Percentiles rank a stretch among this genome's conserved stretches.
phyloP scores from a whole-genome alignment of 1,140 invertebrate genomes.

The Trachelipus rathkii region DNA sequence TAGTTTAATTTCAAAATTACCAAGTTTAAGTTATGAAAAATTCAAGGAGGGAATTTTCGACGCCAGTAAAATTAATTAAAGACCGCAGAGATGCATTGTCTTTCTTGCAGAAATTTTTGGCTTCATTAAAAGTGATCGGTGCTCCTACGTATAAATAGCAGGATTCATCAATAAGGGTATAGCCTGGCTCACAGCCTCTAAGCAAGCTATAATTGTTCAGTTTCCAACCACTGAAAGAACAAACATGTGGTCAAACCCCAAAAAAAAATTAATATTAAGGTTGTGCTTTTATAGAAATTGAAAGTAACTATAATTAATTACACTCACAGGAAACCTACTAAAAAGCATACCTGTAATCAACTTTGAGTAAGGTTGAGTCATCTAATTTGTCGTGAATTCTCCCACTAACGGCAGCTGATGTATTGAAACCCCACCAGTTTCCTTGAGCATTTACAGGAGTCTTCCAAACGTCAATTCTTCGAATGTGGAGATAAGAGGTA shows the following conservation, averaged over 20 bases:
- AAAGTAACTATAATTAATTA: no score
- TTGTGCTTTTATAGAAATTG: no score
- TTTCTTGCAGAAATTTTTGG: slow-evolving; percentile 72
- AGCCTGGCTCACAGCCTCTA: slow-evolving; percentile 88
- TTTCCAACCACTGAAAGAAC: slow-evolving; percentile 36
- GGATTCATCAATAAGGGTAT: slow-evolving; percentile 81
- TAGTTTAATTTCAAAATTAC: no score
- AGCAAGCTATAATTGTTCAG: slow-evolving; percentile 54
- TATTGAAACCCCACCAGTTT: slow-evolving; percentile 98
- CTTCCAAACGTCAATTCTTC: slow-evolving; percentile 63
- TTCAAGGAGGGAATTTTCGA: slow-evolving; percentile 71
- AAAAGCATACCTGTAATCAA: slow-evolving; percentile 60
- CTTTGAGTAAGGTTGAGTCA: slow-evolving; percentile 75
- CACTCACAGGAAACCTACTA: no score
- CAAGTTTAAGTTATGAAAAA: slow-evolving; percentile 45
- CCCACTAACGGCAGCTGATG: slow-evolving; percentile 78
- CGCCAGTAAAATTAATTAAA: no score
- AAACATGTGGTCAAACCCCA: no score
- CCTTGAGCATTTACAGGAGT: slow-evolving; percentile 82
- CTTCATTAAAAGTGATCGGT: slow-evolving; percentile 84
- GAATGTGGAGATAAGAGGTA: no score
- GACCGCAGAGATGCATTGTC: slow-evolving; percentile 91
- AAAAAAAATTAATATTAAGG: no score
- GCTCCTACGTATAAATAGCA: slow-evolving; percentile 95
- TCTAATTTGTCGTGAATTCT: slow-evolving; percentile 83